These are phyloP conservation scores for Adelphocoris suturalis DNA, from an alignment of 2,888 invertebrate species.

Conservation along the genomic window DNA sequence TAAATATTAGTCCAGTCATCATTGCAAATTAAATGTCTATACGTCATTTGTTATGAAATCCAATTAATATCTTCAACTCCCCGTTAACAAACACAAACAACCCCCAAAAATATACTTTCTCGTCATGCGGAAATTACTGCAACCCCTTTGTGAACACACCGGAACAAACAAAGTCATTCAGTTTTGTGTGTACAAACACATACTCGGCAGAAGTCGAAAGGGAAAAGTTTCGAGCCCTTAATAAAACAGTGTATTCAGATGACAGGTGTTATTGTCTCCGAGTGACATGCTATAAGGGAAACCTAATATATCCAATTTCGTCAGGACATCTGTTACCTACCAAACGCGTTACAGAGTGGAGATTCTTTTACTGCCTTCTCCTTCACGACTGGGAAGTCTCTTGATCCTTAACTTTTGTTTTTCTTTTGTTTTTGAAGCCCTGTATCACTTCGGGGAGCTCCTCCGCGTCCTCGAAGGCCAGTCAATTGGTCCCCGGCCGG, in stretches of 20 bases:
- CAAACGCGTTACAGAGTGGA: conserved; percentile 48
- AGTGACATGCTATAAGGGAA: conserved; percentile 47
- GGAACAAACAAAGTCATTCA: background rate
- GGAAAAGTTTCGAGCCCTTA: conserved; percentile 1
- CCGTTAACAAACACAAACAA: background rate
- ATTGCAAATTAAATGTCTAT: no score
- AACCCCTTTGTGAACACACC: background rate
- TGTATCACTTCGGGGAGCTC: conserved; percentile 52
- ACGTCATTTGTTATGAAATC: no score
- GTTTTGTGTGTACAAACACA: background rate
- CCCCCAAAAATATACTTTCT: background rate
- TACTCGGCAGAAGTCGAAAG: background rate
- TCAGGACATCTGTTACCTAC: conserved; percentile 65
- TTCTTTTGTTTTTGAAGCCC: conserved; percentile 40
- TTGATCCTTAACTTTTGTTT: conserved; percentile 29
- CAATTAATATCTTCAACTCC: background rate
- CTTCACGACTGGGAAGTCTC: background rate
- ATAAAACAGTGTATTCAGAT: conserved; percentile 53
- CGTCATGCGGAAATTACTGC: background rate
- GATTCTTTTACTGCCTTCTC: conserved; percentile 56
- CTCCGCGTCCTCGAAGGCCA: conserved; percentile 3
- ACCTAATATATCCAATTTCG: conserved; percentile 65
- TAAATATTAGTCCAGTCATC: no score
- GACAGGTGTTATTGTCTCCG: conserved; percentile 58
- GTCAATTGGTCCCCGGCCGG: conserved; percentile 49